Evolutionary conservation across 2,888 invertebrate species (phyloP), one percentile per base, ranked within the genome.

Genomic region (Epicampocera succincta): DNA sequence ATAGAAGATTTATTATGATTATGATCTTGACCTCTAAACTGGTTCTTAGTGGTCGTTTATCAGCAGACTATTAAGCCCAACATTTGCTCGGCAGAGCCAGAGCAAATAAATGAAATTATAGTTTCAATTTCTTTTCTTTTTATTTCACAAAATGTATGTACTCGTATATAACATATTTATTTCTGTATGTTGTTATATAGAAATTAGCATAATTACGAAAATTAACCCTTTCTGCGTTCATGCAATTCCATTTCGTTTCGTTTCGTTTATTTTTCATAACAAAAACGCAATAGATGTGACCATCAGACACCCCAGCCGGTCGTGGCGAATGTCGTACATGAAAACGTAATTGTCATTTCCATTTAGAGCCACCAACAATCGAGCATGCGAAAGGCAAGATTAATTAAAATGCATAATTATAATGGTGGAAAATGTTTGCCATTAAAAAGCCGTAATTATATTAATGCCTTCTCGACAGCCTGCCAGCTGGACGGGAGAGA

Each of bases 331-430:
- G 3, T 38, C 15, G n/a, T 38, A 50, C 52, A 66, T 48, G 56
- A 58, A 65, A 65, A 71, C 56, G 60, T 72, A 77, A 63, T 77
- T 82, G 78, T 78, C 78, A 81, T 75, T 71, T 65, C 50, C 63
- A 69, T 69, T 48, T 68, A 12, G 56, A 72, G 72, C 19, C 50
- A 60, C n/a, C n/a, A n/a, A n/a, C n/a, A n/a, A n/a, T n/a, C n/a
- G n/a, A n/a, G 42, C 50, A 72, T 46, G 38, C 56, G 46, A 74
- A 65, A 74, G 65, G 60, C 73, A 65, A 44, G 73, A 78, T 78
- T 89, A 89, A 88, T 88, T 88, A 89, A 88, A 88, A 89, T 89
- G 89, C 89, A 88, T 89, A 88, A 88, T 89, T 88, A 88, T 89
- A 87, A 69, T 68, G 52, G 52, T 33, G 13, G 8, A 74, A 58